Percentiles rank a stretch among this genome's conserved stretches.
Evolutionary conservation across 2,113 vertebrate genomes (phyloP).

Genomic region (Chaetura pelagica): DNA sequence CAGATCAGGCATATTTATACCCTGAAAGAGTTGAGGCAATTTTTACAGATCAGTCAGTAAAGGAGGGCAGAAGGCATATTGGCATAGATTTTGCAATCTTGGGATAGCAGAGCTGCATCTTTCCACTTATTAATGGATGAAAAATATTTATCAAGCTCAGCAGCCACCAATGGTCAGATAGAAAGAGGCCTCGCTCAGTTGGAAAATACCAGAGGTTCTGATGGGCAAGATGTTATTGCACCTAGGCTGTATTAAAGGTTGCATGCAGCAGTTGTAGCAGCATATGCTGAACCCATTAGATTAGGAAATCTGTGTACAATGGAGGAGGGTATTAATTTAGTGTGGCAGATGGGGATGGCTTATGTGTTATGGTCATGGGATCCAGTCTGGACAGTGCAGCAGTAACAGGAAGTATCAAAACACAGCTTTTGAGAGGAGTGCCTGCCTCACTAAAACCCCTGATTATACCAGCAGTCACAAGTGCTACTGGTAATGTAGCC

Average conservation of each 20-base stretch:
- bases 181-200: neutral
- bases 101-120: neutral
- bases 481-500: neutral
- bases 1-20: neutral
- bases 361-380: neutral
- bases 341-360: neutral
- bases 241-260: rapidly evolving
- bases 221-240: neutral
- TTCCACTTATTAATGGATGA: neutral
- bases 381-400: neutral
- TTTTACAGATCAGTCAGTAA: neutral
- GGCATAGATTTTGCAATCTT: neutral
- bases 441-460: neutral
- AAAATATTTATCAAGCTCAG: neutral
- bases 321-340: neutral
- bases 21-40: neutral
- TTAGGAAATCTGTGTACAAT: neutral
- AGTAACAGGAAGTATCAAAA: neutral
- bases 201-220: neutral
- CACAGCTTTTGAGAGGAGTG: neutral
- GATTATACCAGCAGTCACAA: neutral
- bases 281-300: neutral
- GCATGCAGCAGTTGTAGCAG: neutral
- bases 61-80: neutral
- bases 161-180: neutral